These are phyloP conservation scores for Cacoxenus indagator DNA, from an alignment of 2,888 invertebrate species.

Conservation along the genomic window DNA sequence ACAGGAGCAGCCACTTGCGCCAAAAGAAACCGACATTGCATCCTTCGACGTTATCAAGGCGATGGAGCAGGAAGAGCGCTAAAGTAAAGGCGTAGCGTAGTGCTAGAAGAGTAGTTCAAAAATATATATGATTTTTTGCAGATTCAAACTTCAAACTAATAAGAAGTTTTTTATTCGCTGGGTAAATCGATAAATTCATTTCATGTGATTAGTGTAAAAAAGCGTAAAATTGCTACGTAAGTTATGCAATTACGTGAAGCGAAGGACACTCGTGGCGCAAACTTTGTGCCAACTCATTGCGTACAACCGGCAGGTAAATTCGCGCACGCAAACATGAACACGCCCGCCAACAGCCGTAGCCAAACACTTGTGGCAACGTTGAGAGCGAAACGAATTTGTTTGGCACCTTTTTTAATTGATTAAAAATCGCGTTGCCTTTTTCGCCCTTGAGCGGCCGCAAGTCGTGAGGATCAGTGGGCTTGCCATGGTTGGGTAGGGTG, in stretches of 20 bases:
- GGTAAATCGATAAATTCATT: neutral
- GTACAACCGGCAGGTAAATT: neutral
- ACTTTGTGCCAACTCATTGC: constrained; percentile 2
- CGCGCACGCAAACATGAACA: neutral
- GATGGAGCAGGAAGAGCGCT: neutral
- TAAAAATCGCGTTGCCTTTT: constrained; percentile 29
- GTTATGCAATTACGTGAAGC: constrained; percentile 20
- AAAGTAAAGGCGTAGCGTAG: neutral
- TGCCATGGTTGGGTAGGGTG: neutral
- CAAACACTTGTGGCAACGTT: constrained; percentile 4
- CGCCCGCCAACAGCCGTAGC: neutral
- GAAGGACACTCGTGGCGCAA: neutral
- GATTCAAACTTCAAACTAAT: neutral
- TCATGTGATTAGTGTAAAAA: constrained; percentile 10
- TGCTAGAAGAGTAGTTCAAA: neutral
- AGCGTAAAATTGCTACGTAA: constrained; percentile 34
- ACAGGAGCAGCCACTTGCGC: constrained; percentile 28
- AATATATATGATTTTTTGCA: neutral
- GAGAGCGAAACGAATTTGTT: constrained; percentile 29
- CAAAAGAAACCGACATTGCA: constrained; percentile 56
- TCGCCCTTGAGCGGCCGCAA: neutral
- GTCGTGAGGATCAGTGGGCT: neutral
- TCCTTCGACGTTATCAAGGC: constrained; percentile 55
- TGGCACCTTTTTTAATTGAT: constrained; percentile 39
- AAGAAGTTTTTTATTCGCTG: constrained; percentile 12